Percentiles rank a stretch among this genome's conserved stretches.
Evolutionary conservation across 2,797 vertebrate genomes (phyloP).

Genomic region (Fistularia tabacaria): DNA sequence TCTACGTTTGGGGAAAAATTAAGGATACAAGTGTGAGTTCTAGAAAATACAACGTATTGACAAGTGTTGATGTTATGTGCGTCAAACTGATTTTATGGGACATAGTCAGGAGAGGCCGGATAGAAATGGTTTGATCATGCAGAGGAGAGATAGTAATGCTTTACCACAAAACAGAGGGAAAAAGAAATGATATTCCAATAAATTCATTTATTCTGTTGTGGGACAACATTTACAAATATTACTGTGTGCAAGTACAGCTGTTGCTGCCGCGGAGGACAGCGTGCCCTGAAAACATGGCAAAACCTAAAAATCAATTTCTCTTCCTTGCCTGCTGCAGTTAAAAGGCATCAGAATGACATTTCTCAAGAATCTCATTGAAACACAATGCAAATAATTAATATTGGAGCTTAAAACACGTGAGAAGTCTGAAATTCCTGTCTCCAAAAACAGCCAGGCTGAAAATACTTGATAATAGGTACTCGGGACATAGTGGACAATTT

Average conservation of each 20-base stretch:
- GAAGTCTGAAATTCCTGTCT: slow-evolving; percentile 11
- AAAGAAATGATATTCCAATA: slow-evolving; percentile 19
- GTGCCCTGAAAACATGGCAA: slow-evolving; percentile 51
- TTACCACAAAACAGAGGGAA: not conserved
- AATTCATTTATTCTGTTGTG: slow-evolving; percentile 69
- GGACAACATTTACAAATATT: slow-evolving; percentile 70
- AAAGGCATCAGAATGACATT: slow-evolving; percentile 11
- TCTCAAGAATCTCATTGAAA: slow-evolving; percentile 7
- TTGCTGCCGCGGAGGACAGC: slow-evolving; percentile 38
- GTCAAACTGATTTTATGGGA: too few relatives aligned
- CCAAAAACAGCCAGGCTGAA: slow-evolving; percentile 9
- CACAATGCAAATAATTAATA: slow-evolving; percentile 13
- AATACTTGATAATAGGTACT: slow-evolving; percentile 12
- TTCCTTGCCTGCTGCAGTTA: not conserved
- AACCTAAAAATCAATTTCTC: slow-evolving; percentile 3
- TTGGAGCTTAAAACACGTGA: slow-evolving; percentile 18
- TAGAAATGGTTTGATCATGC: too few relatives aligned
- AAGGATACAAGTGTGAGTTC: too few relatives aligned
- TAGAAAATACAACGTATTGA: too few relatives aligned
- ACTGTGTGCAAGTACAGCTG: slow-evolving; percentile 56
- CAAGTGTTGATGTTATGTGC: too few relatives aligned
- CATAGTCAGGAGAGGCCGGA: too few relatives aligned
- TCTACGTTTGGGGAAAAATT: too few relatives aligned
- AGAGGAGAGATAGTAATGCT: too few relatives aligned
- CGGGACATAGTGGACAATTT: slow-evolving; percentile 6